phyloP scores from a whole-genome alignment of 2,113 vertebrate genomes.

The Anthoscopus minutus region DNA sequence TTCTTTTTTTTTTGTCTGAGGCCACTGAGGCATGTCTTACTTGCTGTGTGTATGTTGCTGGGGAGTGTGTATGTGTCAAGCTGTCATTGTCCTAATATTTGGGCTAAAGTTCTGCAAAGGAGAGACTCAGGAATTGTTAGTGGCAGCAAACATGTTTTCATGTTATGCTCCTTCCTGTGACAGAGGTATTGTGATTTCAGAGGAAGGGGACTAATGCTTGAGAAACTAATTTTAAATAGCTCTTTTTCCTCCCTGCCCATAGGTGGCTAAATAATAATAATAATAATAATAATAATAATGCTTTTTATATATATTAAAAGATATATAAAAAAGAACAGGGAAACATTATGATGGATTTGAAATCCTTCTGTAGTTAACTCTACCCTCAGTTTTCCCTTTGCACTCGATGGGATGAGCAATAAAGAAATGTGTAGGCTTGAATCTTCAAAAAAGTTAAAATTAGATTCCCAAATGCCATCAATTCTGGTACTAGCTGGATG shows the following conservation, averaged over 20 bases:
- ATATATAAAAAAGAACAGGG: not conserved
- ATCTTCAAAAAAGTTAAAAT: not conserved
- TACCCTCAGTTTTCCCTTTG: slow-evolving; percentile 18
- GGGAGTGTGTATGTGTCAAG: not conserved
- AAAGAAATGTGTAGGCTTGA: not conserved
- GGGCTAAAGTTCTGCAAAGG: slow-evolving; percentile 14
- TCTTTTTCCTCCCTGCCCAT: not conserved
- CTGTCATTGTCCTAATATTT: slow-evolving; percentile 5
- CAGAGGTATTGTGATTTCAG: not conserved
- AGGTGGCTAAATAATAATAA: slow-evolving; percentile 32
- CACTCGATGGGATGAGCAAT: slow-evolving; percentile 39
- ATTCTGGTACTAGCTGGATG: not conserved
- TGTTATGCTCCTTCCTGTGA: slow-evolving; percentile 14
- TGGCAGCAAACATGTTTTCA: not conserved
- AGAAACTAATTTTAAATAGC: slow-evolving; percentile 30
- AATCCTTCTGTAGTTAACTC: not conserved
- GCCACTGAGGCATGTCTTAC: not conserved
- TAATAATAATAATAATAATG: slow-evolving; percentile 35
- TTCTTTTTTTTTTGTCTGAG: not conserved
- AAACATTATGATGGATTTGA: not conserved
- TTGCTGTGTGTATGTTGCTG: not conserved
- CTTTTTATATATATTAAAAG: not conserved
- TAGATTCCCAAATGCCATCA: slow-evolving; percentile 12
- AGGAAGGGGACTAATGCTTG: not conserved
- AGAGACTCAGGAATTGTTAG: slow-evolving; percentile 6